These are phyloP conservation scores for Podarcis muralis DNA, from an alignment of 2,113 vertebrate genomes.

Conservation along the genomic window DNA sequence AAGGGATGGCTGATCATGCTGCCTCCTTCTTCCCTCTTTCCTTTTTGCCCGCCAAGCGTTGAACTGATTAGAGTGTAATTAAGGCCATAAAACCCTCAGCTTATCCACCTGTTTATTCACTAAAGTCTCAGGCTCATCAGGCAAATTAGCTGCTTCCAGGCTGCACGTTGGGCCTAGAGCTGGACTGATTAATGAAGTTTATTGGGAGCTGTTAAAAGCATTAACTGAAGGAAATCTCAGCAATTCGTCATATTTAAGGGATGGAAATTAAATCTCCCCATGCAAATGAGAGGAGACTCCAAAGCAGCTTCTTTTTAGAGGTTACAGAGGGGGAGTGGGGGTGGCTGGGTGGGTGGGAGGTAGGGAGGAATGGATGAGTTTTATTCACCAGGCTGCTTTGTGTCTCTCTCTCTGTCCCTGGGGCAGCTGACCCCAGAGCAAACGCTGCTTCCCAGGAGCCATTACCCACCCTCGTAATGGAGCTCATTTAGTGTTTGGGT, in stretches of 20 bases:
- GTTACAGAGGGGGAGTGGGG: conserved; percentile 64
- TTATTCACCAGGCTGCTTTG: conserved; percentile 23
- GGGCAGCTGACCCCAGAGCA: neutral
- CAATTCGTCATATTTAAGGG: conserved; percentile 99
- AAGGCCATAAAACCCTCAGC: conserved; percentile 96
- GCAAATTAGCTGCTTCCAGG: conserved; percentile 86
- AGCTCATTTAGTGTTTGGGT: neutral
- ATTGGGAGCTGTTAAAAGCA: conserved; percentile 99
- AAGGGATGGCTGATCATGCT: conserved; percentile 38
- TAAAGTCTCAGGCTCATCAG: conserved; percentile 92
- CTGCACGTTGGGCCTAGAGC: conserved; percentile 85
- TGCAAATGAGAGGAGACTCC: conserved; percentile 82
- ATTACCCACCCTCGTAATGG: neutral
- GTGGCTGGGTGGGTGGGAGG: neutral
- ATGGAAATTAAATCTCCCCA: conserved; percentile 94
- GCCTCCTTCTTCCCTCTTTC: conserved; percentile 58
- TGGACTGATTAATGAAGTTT: conserved; percentile 98
- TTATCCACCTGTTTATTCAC: conserved; percentile 99
- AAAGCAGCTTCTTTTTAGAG: conserved; percentile 73
- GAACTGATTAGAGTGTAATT: conserved; percentile 99
- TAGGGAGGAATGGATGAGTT: conserved; percentile 16
- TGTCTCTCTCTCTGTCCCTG: neutral
- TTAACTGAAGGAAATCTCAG: conserved; percentile 96
- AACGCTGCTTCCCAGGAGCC: neutral
- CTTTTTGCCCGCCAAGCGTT: conserved; percentile 85